Evolutionary conservation across 2,888 invertebrate species (phyloP), one percentile per base, ranked within the genome.

Genomic region (Orthosia incerta): DNA sequence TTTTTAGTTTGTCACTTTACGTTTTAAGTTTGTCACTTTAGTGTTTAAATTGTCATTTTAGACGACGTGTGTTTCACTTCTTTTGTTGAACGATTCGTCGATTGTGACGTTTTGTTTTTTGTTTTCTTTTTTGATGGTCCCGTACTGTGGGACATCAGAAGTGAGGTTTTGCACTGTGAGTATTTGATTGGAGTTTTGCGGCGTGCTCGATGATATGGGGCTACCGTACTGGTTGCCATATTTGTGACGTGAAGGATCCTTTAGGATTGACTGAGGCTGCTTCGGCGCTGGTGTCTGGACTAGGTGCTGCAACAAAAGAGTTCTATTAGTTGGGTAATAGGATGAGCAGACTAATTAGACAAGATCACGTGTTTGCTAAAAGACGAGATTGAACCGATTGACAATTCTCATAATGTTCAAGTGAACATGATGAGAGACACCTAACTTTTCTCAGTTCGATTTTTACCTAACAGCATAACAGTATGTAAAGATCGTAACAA

Each of bases 201-300:
- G 97, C 61, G 93, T 95, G 88, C 94, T 95, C 18, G 94, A 91
- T 0, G 95, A 95, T 63, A 95, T 89, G 0, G 95, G 95, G 87
- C 95, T 96, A 5, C 95, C 96, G 78, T 97, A 97, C 57, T 96
- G 96, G 83, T 94, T 96, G 48, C 95, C 96, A 79, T 97, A 97
- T 87, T 97, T 96, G 89, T 97, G 97, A 51, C 97, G 94, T 71
- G 97, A 97, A 4, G 97, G 97, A 91, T 97, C 97, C 88, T 97
- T 97, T 11, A 97, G 94, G 80, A 97, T 97, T 46, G 97, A 97
- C 84, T 97, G 97, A 0, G 97, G 97, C 79, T 97, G 97, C 87
- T 97, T 97, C 61, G 94, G 91, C 4, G 91, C 87, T 11, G 93
- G 94, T 2, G 95, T 94, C 80, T 94, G 96, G 18, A 94, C 91